These are phyloP conservation scores for Nansenia antarctica DNA, from an alignment of 2,113 vertebrate genomes.

Conservation along the genomic window DNA sequence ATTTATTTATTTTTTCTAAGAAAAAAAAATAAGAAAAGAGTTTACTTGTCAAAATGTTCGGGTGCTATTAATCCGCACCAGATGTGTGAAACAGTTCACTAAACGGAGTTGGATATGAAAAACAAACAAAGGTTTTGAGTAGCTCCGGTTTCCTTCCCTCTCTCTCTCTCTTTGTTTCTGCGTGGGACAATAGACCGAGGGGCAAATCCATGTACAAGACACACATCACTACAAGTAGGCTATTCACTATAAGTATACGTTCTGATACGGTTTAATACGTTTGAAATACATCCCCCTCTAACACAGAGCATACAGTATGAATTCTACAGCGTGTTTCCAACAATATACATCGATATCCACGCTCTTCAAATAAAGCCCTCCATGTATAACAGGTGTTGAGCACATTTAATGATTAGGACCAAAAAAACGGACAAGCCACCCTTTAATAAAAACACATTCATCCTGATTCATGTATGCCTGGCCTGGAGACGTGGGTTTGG, in stretches of 20 bases:
- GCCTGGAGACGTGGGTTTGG: neutral
- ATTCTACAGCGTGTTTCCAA: neutral
- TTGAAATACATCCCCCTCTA: neutral
- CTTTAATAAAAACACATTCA: neutral
- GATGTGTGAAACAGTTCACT: conserved; percentile 49
- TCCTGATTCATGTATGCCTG: neutral
- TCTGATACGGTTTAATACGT: neutral
- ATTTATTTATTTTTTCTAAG: too few relatives aligned
- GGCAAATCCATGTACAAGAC: neutral
- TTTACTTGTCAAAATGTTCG: conserved; percentile 47
- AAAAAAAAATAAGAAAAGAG: conserved; percentile 20
- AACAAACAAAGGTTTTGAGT: conserved; percentile 27
- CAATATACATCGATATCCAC: neutral
- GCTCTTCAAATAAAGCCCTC: neutral
- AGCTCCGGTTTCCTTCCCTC: conserved; percentile 3
- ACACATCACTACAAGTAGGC: neutral
- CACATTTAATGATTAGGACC: neutral
- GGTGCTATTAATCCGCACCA: conserved; percentile 61
- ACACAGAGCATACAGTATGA: neutral
- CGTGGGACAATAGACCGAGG: neutral
- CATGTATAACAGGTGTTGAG: neutral
- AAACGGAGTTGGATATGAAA: conserved; percentile 37
- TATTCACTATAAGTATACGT: neutral
- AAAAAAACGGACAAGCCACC: too few relatives aligned
- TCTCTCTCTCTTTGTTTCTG: neutral